Conservation (phyloP, 2,888 invertebrate genomes). For the Apamea anceps region DNA sequence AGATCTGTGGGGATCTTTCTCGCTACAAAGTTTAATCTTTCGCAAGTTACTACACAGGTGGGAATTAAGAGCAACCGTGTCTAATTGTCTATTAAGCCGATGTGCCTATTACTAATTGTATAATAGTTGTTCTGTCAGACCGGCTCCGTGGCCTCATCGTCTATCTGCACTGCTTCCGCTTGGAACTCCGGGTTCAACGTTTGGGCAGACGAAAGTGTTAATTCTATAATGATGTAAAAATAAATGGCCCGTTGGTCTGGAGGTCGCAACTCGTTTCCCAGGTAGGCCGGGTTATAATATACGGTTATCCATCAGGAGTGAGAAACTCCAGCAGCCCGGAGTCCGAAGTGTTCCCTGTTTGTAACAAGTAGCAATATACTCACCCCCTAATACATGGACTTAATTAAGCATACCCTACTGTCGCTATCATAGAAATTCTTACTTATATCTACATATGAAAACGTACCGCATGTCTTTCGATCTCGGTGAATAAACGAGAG, state of each 20-base stretch:
- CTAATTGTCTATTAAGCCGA: slow-evolving; percentile 17
- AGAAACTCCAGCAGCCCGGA: not conserved
- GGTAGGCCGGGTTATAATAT: not conserved
- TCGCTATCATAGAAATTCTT: not conserved
- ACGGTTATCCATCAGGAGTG: not conserved
- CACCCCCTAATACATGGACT: not conserved
- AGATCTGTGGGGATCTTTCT: not conserved
- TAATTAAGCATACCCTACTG: not conserved
- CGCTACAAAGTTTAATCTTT: not conserved
- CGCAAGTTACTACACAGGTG: not conserved
- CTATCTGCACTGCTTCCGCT: slow-evolving; percentile 3
- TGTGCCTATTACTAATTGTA: slow-evolving; percentile 7
- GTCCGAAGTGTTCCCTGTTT: not conserved
- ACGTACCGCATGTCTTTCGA: not conserved
- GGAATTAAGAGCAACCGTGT: not conserved
- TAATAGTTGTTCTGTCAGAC: slow-evolving; percentile 11
- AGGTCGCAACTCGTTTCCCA: too few relatives aligned
- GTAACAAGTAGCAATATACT: not conserved
- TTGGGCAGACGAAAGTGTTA: not conserved
- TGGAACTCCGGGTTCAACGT: not conserved
- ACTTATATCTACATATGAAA: not conserved
- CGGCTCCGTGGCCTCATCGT: not conserved
- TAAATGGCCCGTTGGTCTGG: too few relatives aligned
- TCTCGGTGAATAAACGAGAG: not conserved
- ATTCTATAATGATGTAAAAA: not conserved